Percentiles rank a stretch among this genome's conserved stretches.
Conservation (phyloP, 2,113 vertebrate species). For the Erpornis zantholeuca region DNA sequence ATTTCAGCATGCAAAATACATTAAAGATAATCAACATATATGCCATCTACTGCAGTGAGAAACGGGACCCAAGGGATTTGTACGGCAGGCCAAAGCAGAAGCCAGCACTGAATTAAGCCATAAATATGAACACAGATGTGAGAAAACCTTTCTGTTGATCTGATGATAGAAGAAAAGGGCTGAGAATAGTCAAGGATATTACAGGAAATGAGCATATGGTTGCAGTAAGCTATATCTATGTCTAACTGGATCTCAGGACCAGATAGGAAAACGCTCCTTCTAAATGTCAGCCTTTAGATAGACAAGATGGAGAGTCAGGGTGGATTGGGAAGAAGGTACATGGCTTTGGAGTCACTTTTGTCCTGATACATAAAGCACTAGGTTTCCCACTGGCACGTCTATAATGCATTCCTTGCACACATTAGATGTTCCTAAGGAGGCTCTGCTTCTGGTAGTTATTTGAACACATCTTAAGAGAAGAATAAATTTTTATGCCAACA, state of each 20-base stretch:
- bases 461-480: background rate
- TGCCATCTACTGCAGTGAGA: background rate
- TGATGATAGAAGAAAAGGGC: background rate
- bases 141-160: background rate
- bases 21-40: background rate
- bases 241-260: background rate
- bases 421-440: background rate
- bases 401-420: background rate
- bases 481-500: background rate
- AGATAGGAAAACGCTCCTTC: background rate
- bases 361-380: background rate
- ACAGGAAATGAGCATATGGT: background rate
- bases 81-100: background rate
- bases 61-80: background rate
- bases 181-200: background rate
- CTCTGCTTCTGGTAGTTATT: background rate
- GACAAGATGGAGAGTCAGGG: background rate
- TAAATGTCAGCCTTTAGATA: background rate
- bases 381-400: background rate
- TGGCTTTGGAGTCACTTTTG: background rate
- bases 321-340: background rate
- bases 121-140: accelerated
- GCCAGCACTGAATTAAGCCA: background rate
- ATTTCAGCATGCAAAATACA: background rate
- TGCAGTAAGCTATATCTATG: background rate